Percentiles rank a stretch among this genome's conserved stretches.
Conservation (phyloP, 2,888 invertebrate species). For the Hartigia nigra region DNA sequence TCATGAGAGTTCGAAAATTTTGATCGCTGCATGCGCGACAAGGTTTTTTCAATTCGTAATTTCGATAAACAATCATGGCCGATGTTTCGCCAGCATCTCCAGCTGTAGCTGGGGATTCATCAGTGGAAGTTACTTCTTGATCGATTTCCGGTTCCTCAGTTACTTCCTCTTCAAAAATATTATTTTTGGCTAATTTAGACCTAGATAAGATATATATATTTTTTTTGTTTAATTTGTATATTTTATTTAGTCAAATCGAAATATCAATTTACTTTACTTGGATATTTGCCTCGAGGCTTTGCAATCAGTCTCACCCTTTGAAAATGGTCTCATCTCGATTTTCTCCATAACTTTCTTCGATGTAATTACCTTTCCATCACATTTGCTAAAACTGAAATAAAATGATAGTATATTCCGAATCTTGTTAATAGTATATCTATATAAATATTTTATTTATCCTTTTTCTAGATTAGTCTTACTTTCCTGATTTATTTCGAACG, state of each 20-base stretch:
- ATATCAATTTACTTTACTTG: neutral
- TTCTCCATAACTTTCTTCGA: neutral
- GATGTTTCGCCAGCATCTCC: slow-evolving; percentile 28
- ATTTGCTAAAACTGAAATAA: neutral
- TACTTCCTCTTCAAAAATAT: neutral
- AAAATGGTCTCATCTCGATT: neutral
- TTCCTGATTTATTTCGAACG: slow-evolving; percentile 3
- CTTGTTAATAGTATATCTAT: neutral
- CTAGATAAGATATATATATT: neutral
- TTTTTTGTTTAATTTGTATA: neutral
- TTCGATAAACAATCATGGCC: slow-evolving; percentile 25
- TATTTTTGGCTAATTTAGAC: neutral
- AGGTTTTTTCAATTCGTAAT: slow-evolving; percentile 31
- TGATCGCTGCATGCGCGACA: slow-evolving; percentile 36
- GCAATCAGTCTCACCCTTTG: neutral
- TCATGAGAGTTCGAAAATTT: slow-evolving; percentile 18
- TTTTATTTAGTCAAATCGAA: neutral
- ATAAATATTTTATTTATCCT: neutral
- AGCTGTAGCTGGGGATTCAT: slow-evolving; percentile 33
- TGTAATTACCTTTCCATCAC: neutral
- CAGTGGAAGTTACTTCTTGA: slow-evolving; percentile 28
- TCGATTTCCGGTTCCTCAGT: slow-evolving; percentile 30
- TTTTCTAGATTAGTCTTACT: slow-evolving; percentile 3
- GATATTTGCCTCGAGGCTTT: neutral
- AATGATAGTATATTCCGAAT: neutral